phyloP scores from a whole-genome alignment of 2,113 vertebrate genomes.

The Tringa solitaria region DNA sequence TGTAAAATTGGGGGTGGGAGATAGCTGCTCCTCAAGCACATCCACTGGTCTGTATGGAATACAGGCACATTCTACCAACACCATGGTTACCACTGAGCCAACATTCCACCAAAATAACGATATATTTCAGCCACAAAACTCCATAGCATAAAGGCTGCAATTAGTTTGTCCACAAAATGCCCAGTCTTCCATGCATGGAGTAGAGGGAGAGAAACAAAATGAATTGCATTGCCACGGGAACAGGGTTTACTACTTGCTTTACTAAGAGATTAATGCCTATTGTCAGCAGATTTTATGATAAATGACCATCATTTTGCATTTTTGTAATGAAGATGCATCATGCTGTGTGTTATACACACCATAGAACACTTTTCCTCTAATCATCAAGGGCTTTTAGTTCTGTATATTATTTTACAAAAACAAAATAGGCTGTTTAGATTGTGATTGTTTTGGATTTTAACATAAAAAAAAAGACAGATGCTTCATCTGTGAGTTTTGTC shows the following conservation, averaged over 20 bases:
- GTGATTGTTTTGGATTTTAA: background rate
- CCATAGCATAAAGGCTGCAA: background rate
- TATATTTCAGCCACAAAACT: background rate
- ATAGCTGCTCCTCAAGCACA: background rate
- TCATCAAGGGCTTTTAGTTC: background rate
- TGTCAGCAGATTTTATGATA: conserved; percentile 31
- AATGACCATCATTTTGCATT: background rate
- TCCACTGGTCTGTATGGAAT: background rate
- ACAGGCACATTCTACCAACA: rapidly evolving
- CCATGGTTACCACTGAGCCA: background rate
- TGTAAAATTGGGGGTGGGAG: background rate
- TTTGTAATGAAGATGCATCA: conserved; percentile 39
- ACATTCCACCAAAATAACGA: background rate
- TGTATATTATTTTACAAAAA: background rate
- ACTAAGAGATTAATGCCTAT: conserved; percentile 21
- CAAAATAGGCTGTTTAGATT: background rate
- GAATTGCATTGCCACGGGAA: background rate
- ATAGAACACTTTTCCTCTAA: background rate
- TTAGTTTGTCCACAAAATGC: background rate
- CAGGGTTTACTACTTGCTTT: conserved; percentile 4
- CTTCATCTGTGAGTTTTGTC: background rate
- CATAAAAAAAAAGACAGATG: background rate
- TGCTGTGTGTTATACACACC: background rate
- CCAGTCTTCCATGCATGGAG: background rate
- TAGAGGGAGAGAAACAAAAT: background rate